Evolutionary conservation across 2,113 vertebrate genomes (phyloP), one percentile per base, ranked within the genome.

Genomic region (Pedetes capensis): DNA sequence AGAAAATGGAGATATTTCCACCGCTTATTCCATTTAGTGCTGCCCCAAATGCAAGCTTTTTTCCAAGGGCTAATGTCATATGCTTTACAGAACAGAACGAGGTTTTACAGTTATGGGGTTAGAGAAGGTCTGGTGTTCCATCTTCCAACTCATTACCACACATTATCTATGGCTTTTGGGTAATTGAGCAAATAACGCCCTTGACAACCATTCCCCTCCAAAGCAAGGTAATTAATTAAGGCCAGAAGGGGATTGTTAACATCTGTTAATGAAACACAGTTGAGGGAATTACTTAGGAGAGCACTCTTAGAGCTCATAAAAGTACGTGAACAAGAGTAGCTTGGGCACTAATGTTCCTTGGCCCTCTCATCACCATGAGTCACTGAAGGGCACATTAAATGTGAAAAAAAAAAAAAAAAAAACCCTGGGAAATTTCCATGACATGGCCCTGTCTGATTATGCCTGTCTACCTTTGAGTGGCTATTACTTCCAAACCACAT

Each of bases 141-240:
- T 92, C 96, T 95, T 96, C 93, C 55, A 53, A 89, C 1, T 97
- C 97, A 96, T 95, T 97, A 96, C 93, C 96, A 95, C 87, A 66
- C 90, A 96, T 98, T 98, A 95, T 98, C 93, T 97, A 55, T 93
- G 95, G 80, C 51, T 98, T 98, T 98, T 94, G 97, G 96, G 97
- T 98, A 98, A 98, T 97, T 98, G 97, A 98, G 97, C 97, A 98
- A 97, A 98, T 80, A 98, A 94, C 97, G 96, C 98, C 97, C 97
- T 97, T 98, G 97, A 98, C 94, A 95, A 85, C 93, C 83, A 89
- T 97, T 98, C 93, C 69, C 63, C 89, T 97, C 96, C 96, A 96
- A 98, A 69, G 87, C 93, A 98, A 97, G 92, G 97, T 98, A 98
- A 98, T 98, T 98, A 98, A 97, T 97, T 98, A 97, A 97, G 96